These are phyloP conservation scores for Drosophila serrata DNA, from an alignment of 1,140 invertebrate species.

Conservation along the genomic window DNA sequence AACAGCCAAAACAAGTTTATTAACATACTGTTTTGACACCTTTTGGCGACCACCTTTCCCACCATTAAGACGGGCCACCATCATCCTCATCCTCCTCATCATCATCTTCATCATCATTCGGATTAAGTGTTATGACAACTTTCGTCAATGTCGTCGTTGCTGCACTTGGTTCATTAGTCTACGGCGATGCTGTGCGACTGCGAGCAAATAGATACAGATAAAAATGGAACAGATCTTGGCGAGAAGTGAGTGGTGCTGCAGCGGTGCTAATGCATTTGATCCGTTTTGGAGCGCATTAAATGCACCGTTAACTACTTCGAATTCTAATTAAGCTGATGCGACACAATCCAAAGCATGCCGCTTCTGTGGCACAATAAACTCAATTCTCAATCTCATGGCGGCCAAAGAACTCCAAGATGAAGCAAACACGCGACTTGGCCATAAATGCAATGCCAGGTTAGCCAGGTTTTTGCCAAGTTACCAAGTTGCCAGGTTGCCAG, in stretches of 20 bases:
- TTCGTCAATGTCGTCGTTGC: conserved; percentile 19
- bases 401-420: conserved; percentile 18
- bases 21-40: conserved; percentile 38
- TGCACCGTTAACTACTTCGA: conserved; percentile 80
- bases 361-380: conserved; percentile 77
- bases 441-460: conserved; percentile 76
- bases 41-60: conserved; percentile 10
- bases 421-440: conserved; percentile 75
- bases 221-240: conserved; percentile 41
- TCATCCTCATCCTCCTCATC: neutral
- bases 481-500: conserved; percentile 24
- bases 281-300: conserved; percentile 75
- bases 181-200: neutral
- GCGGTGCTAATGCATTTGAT: conserved; percentile 75
- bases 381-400: conserved; percentile 65
- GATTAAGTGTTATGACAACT: conserved; percentile 48
- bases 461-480: conserved; percentile 36
- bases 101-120: neutral
- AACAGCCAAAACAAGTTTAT: conserved; percentile 27
- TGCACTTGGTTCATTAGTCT: conserved; percentile 29
- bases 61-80: conserved; percentile 15
- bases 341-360: conserved; percentile 75
- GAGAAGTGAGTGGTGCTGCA: conserved; percentile 19
- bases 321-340: conserved; percentile 82
- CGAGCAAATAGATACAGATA: conserved; percentile 13